phyloP scores from a whole-genome alignment of 2,888 invertebrate genomes.

The Coecobrya sp. region DNA sequence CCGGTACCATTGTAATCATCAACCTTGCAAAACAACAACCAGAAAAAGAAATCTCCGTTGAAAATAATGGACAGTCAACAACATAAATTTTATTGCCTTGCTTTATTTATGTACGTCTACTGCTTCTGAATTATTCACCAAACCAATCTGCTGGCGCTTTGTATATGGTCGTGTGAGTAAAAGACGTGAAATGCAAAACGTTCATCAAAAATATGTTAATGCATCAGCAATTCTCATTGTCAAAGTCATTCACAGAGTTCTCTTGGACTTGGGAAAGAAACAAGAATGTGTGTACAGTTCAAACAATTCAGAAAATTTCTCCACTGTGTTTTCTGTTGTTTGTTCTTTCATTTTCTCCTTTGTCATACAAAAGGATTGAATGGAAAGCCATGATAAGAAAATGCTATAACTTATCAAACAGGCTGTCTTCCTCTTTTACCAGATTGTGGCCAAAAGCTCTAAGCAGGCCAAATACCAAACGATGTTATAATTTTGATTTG shows the following conservation, averaged over 20 bases:
- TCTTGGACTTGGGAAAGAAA: not conserved
- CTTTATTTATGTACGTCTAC: not conserved
- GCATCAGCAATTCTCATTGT: conserved; percentile 25
- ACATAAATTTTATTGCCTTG: not conserved
- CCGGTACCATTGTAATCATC: not conserved
- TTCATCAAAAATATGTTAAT: conserved; percentile 1
- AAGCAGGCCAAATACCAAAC: not conserved
- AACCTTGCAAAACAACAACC: not conserved
- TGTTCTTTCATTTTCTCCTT: not conserved
- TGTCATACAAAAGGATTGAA: not conserved
- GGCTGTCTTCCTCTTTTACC: not conserved
- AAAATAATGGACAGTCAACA: conserved; percentile 3
- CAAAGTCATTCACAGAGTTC: not conserved
- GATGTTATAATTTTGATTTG: conserved; percentile 36
- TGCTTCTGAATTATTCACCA: conserved; percentile 22
- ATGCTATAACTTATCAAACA: not conserved
- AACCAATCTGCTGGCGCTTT: not conserved
- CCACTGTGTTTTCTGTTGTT: not conserved
- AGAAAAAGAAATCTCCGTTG: not conserved
- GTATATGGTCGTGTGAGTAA: not conserved
- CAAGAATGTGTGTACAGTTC: not conserved
- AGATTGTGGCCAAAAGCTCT: no score
- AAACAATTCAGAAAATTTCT: not conserved
- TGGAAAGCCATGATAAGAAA: not conserved
- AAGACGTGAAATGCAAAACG: not conserved